Evolutionary conservation across 2,797 vertebrate species (phyloP).

Genomic region (Nasua narica): DNA sequence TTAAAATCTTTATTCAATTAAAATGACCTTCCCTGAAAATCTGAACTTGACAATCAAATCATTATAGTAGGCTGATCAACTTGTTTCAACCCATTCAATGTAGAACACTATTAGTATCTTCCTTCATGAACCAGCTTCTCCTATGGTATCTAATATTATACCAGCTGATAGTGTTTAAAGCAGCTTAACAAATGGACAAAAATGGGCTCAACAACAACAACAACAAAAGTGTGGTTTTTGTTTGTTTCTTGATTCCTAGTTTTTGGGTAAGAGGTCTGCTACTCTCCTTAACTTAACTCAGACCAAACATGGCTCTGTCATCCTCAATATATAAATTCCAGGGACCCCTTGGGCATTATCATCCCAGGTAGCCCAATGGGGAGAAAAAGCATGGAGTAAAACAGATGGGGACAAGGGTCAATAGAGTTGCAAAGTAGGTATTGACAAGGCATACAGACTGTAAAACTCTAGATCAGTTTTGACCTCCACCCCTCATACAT

Average conservation of each 20-base stretch:
- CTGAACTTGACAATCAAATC: neutral
- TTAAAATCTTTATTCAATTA: neutral
- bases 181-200: neutral
- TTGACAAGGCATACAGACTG: neutral
- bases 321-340: neutral
- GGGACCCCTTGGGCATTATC: neutral
- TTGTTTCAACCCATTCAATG: neutral
- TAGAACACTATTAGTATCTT: neutral
- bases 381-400: neutral
- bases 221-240: neutral
- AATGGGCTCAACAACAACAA: neutral
- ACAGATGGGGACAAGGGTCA: accelerated
- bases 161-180: neutral
- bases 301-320: neutral
- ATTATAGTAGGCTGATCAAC: neutral
- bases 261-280: neutral
- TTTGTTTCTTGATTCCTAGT: neutral
- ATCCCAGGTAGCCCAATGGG: neutral
- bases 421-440: neutral
- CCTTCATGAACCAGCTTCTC: neutral
- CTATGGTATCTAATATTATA: neutral
- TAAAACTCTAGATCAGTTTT: neutral
- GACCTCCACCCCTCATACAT: neutral
- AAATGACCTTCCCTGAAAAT: neutral
- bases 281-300: neutral